Evolutionary conservation across 2,113 vertebrate species (phyloP).

Genomic region (Rhea pennata): DNA sequence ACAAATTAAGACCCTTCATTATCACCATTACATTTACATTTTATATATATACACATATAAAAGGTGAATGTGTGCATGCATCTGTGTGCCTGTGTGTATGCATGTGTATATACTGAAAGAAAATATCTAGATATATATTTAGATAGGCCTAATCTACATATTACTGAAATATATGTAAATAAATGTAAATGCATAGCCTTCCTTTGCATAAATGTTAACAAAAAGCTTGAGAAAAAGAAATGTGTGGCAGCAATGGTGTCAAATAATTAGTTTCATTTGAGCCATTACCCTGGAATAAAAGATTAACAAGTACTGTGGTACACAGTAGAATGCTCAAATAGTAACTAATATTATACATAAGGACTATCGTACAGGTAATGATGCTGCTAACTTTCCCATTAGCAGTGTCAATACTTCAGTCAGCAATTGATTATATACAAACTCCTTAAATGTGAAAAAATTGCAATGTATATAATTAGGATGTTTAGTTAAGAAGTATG

Average conservation of each 20-base stretch:
- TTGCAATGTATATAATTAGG: neutral
- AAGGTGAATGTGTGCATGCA: neutral
- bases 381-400: neutral
- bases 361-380: neutral
- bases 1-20: neutral
- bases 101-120: neutral
- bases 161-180: neutral
- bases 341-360: neutral
- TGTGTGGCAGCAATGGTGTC: neutral
- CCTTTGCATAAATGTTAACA: neutral
- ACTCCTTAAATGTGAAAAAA: neutral
- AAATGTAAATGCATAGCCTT: neutral
- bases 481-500: neutral
- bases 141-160: neutral
- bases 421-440: neutral
- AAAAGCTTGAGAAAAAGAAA: neutral
- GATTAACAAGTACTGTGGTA: neutral
- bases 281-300: neutral
- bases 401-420: neutral
- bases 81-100: neutral
- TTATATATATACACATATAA: neutral
- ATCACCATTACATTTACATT: neutral
- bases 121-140: neutral
- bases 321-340: neutral
- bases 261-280: neutral